Base-by-base conservation (phyloP, 2,113 vertebrate genomes). In the Cryptoleucopteryx plumbea region DNA sequence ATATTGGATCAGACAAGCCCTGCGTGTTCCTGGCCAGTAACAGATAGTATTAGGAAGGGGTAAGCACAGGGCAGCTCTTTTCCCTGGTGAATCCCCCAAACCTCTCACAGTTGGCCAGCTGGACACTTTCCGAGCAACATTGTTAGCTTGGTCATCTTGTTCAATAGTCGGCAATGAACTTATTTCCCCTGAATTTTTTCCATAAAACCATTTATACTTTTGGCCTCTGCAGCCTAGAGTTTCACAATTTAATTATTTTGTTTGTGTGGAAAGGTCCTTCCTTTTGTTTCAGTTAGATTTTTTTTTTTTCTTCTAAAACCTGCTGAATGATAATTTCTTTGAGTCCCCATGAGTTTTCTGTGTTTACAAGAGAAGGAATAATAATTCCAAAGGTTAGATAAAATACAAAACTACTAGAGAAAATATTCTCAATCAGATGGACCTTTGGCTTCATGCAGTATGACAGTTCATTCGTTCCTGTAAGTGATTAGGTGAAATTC, bases 181-280 rank as follows among this genome's bases (percentile, higher is more conserved):
- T 83, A 62, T 2, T 94, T 92, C 50, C 86, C 72, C 68, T 92
- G 55, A 88, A 3, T 83, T 74, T 73, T 93, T 95, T 95, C 94
- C 93, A 38, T 77, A 50, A 90, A 90, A n/a, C 20, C 75, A 21
- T 91, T 95, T 50, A 42, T 78, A 13, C 42, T 96, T 94, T 84
- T 96, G 95, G 93, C 88, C 26, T 78, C 68, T 74, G 63, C 59
- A 83, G 29, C 14, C 2, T 0, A 32, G 62, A 77, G 38, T 97
- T 97, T 95, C 94, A 94, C 86, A 96, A 94, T 70, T 45, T 96
- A 96, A 96, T 94, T 82, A 32, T 94, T 92, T 95, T 97, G 96
- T 96, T 97, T 97, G 62, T 94, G 90, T 90, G 85, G 65, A 93
- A 93, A 93, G 16, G 29, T 45, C 62, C 52, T 84, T 89, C 56